Base-by-base conservation (phyloP, 2,113 vertebrate genomes). In the Indicator maculatus region DNA sequence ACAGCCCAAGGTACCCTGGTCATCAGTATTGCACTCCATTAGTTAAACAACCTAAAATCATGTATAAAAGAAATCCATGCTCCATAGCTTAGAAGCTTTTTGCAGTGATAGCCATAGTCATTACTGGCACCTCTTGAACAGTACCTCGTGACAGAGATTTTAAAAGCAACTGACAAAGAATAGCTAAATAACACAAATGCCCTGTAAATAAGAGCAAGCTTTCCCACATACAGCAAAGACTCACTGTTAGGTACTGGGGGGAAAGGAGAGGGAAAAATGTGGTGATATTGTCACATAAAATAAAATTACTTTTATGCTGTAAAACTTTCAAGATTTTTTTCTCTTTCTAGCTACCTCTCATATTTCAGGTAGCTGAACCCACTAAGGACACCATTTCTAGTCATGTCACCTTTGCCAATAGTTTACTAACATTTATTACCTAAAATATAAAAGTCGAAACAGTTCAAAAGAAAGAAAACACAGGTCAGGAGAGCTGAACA, bases 391-490 rank as follows among this genome's bases (percentile, higher is more conserved):
- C 52, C 5, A 66, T 74, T 92, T 90, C 77, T 82, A 78, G n/a
- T 16, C 30, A 12, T 81, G 50, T 72, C 72, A 61, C 52, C 47
- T 81, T 83, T 44, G 66, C 75, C 60, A 61, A 77, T n/a, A 60
- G 53, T 65, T 88, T 94, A 56, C 39, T 76, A 50, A 47, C 53
- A 65, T 93, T 90, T 90, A 89, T 86, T 85, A 64, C 44, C 65
- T 83, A 61, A 73, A 95, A 81, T 70, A 67, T n/a, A 53, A 39
- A 75, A 90, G 73, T 67, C 71, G 60, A 80, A 93, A 88, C 39
- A 58, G 72, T 72, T 91, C 76, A 88, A 90, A 95, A 83, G 23
- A 88, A 93, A 94, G 80, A 81, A 91, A 93, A 90, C 63, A 82
- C 16, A 56, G 70, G 59, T 89, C 74, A 85, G 39, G 41, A 88